Evolutionary conservation across 2,797 vertebrate species (phyloP).

Genomic region (Enoplosus armatus): DNA sequence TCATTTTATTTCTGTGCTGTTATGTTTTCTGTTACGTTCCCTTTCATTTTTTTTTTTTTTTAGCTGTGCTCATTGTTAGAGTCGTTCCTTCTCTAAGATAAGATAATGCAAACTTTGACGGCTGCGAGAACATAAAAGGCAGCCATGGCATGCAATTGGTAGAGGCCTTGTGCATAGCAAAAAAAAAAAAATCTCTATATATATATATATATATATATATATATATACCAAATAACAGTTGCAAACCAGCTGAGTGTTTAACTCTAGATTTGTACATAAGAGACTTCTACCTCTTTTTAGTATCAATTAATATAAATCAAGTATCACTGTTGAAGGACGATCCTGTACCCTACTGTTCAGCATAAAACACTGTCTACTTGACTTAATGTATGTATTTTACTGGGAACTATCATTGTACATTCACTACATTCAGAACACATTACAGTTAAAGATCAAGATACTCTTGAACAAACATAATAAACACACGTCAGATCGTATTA

Average conservation of each 20-base stretch:
- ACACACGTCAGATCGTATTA: conserved; percentile 1
- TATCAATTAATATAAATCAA: neutral
- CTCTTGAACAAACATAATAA: neutral
- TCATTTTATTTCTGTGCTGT: conserved; percentile 27
- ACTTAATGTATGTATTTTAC: neutral
- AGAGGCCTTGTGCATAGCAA: neutral
- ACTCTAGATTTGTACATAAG: neutral
- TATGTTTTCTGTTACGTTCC: conserved; percentile 10
- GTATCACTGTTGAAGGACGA: neutral
- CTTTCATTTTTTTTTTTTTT: neutral
- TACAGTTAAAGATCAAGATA: neutral
- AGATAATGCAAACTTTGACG: conserved; percentile 11
- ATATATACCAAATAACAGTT: too few relatives aligned
- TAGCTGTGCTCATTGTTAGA: conserved; percentile 11
- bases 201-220: too few relatives aligned
- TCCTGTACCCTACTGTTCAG: neutral
- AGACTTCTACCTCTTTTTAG: neutral
- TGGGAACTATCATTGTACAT: neutral
- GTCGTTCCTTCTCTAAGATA: conserved; percentile 14
- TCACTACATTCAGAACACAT: neutral
- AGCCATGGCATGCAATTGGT: neutral
- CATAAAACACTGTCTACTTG: neutral
- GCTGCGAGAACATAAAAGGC: neutral
- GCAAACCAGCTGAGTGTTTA: neutral
- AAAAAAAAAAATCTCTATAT: too few relatives aligned